Evolutionary conservation across 2,888 invertebrate species (phyloP), one percentile per base, ranked within the genome.

Genomic region (Nowickia ferox): DNA sequence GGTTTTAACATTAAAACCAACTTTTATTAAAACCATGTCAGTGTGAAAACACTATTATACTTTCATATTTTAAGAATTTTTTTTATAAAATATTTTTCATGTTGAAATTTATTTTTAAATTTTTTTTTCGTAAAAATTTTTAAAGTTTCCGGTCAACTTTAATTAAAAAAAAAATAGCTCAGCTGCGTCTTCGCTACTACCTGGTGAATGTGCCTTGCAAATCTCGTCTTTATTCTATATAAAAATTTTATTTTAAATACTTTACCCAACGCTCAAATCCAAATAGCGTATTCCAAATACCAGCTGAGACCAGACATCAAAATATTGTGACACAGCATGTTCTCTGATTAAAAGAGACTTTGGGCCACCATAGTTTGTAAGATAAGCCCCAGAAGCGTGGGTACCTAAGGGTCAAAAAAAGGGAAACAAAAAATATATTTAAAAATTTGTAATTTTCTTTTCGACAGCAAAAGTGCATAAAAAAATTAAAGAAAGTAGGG

Each of bases 211-310:
- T n/a, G n/a, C n/a, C n/a, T n/a, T n/a, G n/a, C n/a, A n/a, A n/a
- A n/a, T n/a, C n/a, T n/a, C n/a, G n/a, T n/a, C n/a, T n/a, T n/a
- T n/a, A n/a, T n/a, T n/a, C n/a, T n/a, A 30, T 30, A 61, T 61
- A 22, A 59, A 59, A 2, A 8, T 8, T 69, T 44, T 9, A 8
- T n/a, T 69, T 44, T 40, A 1, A 38, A 40, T 38, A 42, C 13
- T 96, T 92, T 95, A 96, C 85, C 96, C 97, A 87, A 97, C 94
- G 88, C 97, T 95, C 76, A 97, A 94, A 92, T 97, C 97, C 69
- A 97, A 93, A 92, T 96, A 97, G 90, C 97, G 94, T 89, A 97
- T 95, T 74, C 97, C 97, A 90, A 96, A 96, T 0, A 96, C 96
- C n/a, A 97, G 94, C 90, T 97, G 97, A 0, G 95, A 95, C 96